Conservation (phyloP, 2,797 vertebrate genomes). For the Peromyscus melanophrys region DNA sequence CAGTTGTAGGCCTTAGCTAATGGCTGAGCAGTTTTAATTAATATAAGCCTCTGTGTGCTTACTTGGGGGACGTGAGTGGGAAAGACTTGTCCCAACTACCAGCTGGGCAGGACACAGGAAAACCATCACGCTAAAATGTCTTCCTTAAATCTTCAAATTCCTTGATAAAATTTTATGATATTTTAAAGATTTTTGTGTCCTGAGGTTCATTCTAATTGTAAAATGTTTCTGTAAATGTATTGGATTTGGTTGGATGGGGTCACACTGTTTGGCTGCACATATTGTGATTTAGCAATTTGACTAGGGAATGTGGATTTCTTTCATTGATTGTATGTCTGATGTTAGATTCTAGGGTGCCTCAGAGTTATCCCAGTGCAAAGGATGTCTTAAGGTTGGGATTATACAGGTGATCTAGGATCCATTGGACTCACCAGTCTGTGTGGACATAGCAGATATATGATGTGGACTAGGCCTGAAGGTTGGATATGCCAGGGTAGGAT, state of each 20-base stretch:
- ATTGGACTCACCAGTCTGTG: background rate
- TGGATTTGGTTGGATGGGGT: background rate
- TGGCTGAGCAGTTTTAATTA: too few relatives aligned
- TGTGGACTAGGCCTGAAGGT: background rate
- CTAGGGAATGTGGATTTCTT: background rate
- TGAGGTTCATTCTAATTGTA: background rate
- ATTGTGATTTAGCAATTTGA: background rate
- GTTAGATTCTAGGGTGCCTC: background rate
- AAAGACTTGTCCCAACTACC: too few relatives aligned
- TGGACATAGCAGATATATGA: background rate
- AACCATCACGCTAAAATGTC: background rate
- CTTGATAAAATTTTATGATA: background rate
- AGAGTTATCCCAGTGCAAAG: too few relatives aligned
- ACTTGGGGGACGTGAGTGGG: too few relatives aligned
- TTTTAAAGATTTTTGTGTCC: background rate
- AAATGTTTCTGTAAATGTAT: background rate
- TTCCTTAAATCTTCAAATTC: background rate
- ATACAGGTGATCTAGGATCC: too few relatives aligned
- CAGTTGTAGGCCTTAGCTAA: too few relatives aligned
- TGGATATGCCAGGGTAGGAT: background rate
- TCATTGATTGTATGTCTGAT: background rate
- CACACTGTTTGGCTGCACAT: background rate
- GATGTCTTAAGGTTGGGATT: background rate
- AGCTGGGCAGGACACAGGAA: too few relatives aligned
- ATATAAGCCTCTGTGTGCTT: too few relatives aligned